phyloP scores from a whole-genome alignment of 64 coral and sea anemone species.

The Montipora capricornis region DNA sequence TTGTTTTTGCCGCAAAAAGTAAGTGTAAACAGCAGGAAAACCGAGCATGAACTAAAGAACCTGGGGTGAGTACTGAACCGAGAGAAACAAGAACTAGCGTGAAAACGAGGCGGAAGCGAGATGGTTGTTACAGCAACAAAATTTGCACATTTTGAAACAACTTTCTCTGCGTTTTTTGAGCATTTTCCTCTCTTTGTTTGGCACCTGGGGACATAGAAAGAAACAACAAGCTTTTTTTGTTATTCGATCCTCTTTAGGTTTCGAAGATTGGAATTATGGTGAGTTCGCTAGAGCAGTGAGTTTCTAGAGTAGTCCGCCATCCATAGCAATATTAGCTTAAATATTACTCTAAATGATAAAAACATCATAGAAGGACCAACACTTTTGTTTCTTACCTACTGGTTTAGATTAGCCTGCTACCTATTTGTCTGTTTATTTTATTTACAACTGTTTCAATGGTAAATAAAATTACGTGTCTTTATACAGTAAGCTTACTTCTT shows the following conservation, averaged over 20 bases:
- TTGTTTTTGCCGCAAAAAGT: conserved; percentile 16
- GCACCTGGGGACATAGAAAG: neutral
- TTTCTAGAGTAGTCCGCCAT: neutral
- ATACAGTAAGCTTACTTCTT: neutral
- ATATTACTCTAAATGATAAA: no score
- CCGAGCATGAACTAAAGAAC: neutral
- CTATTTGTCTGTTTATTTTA: no score
- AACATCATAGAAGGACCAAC: no score
- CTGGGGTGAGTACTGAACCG: conserved; percentile 2
- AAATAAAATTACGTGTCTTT: no score
- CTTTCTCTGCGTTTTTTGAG: neutral
- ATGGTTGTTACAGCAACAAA: conserved; percentile 61
- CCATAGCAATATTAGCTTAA: no score
- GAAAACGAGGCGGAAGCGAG: neutral
- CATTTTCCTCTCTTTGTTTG: neutral
- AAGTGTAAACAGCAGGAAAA: neutral
- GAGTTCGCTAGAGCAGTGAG: neutral
- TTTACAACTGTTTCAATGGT: no score
- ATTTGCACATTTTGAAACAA: no score
- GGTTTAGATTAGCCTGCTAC: no score
- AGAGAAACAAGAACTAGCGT: neutral
- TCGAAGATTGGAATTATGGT: neutral
- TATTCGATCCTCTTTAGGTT: neutral
- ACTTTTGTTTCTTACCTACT: no score
- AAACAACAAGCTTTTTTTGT: neutral